These are phyloP conservation scores for Collichthys lucidus DNA, from an alignment of 2,113 vertebrate species.

Conservation along the genomic window DNA sequence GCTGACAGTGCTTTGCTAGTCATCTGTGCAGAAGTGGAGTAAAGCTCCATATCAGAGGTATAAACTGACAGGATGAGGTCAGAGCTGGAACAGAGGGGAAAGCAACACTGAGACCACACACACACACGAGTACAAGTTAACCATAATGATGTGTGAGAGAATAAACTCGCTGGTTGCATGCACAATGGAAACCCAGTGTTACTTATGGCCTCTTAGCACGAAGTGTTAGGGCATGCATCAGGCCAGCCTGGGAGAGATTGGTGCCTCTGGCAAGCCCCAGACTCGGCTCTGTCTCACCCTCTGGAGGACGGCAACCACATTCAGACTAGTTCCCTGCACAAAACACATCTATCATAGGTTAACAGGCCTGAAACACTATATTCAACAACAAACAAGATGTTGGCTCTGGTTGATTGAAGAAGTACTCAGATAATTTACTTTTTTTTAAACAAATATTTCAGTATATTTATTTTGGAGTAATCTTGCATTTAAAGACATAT, in stretches of 20 bases:
- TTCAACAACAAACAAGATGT: not conserved
- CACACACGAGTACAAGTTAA: constrained; percentile 18
- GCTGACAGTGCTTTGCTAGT: constrained; percentile 18
- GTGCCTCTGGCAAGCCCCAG: constrained; percentile 50
- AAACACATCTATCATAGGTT: constrained; percentile 51
- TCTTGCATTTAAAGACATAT: not conserved
- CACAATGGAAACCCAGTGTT: constrained; percentile 51
- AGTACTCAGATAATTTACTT: not conserved
- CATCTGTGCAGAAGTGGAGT: constrained; percentile 16
- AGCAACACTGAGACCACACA: constrained; percentile 44
- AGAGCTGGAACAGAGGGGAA: constrained; percentile 50
- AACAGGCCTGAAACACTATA: constrained; percentile 20
- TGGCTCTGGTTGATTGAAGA: constrained; percentile 8
- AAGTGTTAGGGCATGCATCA: constrained; percentile 57
- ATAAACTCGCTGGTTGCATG: constrained; percentile 44
- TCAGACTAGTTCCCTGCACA: constrained; percentile 57
- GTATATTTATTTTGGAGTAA: not conserved
- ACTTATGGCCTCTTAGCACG: constrained; percentile 70
- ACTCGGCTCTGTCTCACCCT: constrained; percentile 29
- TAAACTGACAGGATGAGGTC: constrained; percentile 57
- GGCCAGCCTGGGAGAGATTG: constrained; percentile 30
- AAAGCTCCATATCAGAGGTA: constrained; percentile 33
- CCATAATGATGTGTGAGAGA: constrained; percentile 46
- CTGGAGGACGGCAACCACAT: constrained; percentile 57
- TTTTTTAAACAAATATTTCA: not conserved